Base-by-base conservation (phyloP, 2,113 vertebrate genomes). In the Xenus cinereus region DNA sequence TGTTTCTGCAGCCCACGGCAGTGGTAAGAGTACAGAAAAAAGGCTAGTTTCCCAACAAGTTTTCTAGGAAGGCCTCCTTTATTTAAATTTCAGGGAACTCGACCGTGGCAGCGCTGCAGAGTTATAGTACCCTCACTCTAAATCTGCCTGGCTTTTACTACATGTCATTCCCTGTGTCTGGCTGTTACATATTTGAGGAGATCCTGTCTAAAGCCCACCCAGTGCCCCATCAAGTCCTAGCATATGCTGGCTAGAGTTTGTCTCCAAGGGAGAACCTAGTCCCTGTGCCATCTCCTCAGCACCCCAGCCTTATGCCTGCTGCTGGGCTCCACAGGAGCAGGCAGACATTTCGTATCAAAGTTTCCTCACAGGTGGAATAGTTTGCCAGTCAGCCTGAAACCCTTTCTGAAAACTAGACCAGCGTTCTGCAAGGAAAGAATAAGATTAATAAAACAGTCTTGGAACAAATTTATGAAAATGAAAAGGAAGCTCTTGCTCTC, bases 401-500 rank as follows among this genome's bases (percentile, higher is more conserved):
- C 41, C 75, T 68, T 72, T 56, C 46, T 75, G 56, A 75, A 92
- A 94, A 75, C 37, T 33, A 93, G 67, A 83, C 11, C 48, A 74
- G 33, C 3, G 2, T 57, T 90, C 75, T 66, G 48, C 10, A 10
- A 90, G 89, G 80, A 75, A 84, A 46, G 60, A 81, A 93, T 14
- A 63, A 80, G 67, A 59, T 90, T 94, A 92, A 88, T 92, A 90
- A 92, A 92, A 94, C 20, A 64, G 37, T 64, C 62, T 87, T 84
- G 74, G 39, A 96, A 76, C 12, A 87, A 89, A 79, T 84, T 84
- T 94, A 64, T 84, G 60, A 72, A 95, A 95, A 92, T 66, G 21
- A 86, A 92, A 94, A 93, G 69, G 87, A 93, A 89, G 87, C 28
- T 28, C 18, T 19, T 1, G 0, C 26, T 7, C 30, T 11, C 78